These are phyloP conservation scores for Beaufortia kweichowensis DNA, from an alignment of 2,113 vertebrate genomes.

Conservation along the genomic window DNA sequence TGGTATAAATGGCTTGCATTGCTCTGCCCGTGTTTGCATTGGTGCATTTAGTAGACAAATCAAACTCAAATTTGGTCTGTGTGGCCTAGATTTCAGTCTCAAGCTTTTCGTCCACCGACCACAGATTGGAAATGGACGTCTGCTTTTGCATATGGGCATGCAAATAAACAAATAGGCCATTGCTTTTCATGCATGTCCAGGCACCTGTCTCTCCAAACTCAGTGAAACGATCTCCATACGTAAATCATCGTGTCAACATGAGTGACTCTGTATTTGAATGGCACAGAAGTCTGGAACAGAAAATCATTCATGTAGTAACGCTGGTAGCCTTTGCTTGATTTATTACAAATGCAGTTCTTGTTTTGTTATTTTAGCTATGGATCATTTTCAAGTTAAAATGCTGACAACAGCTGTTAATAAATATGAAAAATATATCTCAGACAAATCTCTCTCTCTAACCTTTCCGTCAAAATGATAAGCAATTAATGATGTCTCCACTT, in stretches of 20 bases:
- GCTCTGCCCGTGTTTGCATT: constrained; percentile 26
- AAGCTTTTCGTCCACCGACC: background rate
- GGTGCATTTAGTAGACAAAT: constrained; percentile 48
- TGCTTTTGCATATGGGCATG: constrained; percentile 49
- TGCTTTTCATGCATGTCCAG: constrained; percentile 26
- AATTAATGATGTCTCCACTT: too few relatives aligned
- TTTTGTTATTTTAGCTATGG: too few relatives aligned
- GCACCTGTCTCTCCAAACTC: background rate
- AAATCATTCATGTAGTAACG: constrained; percentile 1
- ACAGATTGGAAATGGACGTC: constrained; percentile 36
- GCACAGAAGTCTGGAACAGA: background rate
- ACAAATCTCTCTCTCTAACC: too few relatives aligned
- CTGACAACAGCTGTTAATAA: too few relatives aligned
- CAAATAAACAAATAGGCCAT: constrained; percentile 45
- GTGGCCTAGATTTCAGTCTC: constrained; percentile 13
- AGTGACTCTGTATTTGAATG: background rate
- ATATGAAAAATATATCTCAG: too few relatives aligned
- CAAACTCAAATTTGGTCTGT: constrained; percentile 6
- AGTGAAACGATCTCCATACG: constrained; percentile 26
- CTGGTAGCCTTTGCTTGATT: background rate
- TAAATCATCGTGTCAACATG: constrained; percentile 4
- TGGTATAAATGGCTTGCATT: constrained; percentile 27
- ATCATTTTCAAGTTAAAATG: too few relatives aligned
- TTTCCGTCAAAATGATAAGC: too few relatives aligned
- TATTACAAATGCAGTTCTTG: background rate